Percentiles rank a stretch among this genome's conserved stretches.
phyloP scores from a whole-genome alignment of 2,797 vertebrate genomes.

The Euthynnus affinis region DNA sequence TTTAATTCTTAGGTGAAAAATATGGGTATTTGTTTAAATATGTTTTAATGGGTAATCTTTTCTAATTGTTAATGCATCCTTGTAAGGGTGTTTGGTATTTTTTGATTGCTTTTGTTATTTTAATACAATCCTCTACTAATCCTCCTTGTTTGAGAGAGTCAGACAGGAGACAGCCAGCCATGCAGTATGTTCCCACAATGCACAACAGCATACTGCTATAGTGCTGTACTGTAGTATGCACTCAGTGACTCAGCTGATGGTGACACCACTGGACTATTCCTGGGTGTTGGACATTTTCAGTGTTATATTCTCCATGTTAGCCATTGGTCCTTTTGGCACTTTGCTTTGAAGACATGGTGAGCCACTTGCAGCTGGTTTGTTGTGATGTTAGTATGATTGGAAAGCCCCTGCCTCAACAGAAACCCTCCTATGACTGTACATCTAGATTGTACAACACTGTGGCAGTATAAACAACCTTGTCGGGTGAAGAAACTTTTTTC shows the following conservation, averaged over 20 bases:
- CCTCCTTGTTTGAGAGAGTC: no score
- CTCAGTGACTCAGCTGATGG: neutral
- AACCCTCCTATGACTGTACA: neutral
- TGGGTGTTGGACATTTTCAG: neutral
- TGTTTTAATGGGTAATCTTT: neutral
- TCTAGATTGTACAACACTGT: neutral
- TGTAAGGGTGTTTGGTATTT: neutral
- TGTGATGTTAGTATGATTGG: neutral
- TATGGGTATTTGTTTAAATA: neutral
- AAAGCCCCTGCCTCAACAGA: neutral
- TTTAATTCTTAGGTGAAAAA: neutral
- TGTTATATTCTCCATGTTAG: neutral
- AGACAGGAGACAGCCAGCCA: neutral
- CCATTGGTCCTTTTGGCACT: neutral
- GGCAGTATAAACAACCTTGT: neutral
- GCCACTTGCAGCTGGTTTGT: neutral
- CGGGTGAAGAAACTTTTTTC: neutral
- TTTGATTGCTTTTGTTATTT: no score
- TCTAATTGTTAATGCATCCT: neutral
- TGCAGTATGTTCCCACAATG: neutral
- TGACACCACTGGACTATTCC: neutral
- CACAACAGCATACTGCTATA: neutral
- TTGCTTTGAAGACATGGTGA: neutral
- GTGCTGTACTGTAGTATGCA: neutral
- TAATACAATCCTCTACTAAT: no score